A percentile compares a stretch with the other conserved stretches of the same genome.
Conservation (phyloP, 1,140 invertebrate species). For the Drosophila pandora region DNA sequence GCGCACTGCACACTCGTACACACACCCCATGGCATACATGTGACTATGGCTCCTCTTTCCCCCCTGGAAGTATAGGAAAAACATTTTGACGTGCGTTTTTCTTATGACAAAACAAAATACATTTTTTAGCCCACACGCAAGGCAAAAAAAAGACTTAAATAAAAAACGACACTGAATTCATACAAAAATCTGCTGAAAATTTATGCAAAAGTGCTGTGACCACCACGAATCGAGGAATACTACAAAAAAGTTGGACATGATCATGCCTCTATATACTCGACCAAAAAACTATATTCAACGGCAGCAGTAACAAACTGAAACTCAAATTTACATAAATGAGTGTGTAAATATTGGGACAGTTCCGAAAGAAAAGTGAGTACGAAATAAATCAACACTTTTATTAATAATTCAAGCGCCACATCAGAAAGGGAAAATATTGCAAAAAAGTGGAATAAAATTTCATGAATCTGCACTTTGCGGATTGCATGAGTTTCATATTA, state of each 20-base stretch:
- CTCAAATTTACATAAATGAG: slow-evolving; percentile 28
- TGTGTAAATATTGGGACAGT: slow-evolving; percentile 38
- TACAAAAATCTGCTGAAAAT: slow-evolving; percentile 40
- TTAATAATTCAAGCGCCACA: slow-evolving; percentile 10
- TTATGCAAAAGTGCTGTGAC: slow-evolving; percentile 57
- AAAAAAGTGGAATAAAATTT: neutral
- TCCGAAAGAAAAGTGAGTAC: slow-evolving; percentile 35
- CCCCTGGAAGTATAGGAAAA: slow-evolving; percentile 23
- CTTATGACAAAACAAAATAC: slow-evolving; percentile 54
- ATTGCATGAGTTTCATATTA: neutral
- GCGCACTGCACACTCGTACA: slow-evolving; percentile 1
- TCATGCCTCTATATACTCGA: neutral
- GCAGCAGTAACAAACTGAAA: slow-evolving; percentile 29
- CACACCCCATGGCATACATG: neutral
- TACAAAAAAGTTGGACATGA: slow-evolving; percentile 10
- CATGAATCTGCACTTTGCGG: slow-evolving; percentile 1
- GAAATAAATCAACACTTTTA: slow-evolving; percentile 21
- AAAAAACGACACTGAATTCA: slow-evolving; percentile 17
- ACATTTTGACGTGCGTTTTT: slow-evolving; percentile 65
- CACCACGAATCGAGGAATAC: slow-evolving; percentile 26
- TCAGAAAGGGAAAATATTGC: slow-evolving; percentile 1
- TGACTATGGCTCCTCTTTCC: neutral
- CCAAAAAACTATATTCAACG: slow-evolving; percentile 10
- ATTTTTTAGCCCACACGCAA: slow-evolving; percentile 36
- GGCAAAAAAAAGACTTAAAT: slow-evolving; percentile 9